These are phyloP conservation scores for Rutilus rutilus DNA, from an alignment of 2,113 vertebrate species.

Conservation along the genomic window DNA sequence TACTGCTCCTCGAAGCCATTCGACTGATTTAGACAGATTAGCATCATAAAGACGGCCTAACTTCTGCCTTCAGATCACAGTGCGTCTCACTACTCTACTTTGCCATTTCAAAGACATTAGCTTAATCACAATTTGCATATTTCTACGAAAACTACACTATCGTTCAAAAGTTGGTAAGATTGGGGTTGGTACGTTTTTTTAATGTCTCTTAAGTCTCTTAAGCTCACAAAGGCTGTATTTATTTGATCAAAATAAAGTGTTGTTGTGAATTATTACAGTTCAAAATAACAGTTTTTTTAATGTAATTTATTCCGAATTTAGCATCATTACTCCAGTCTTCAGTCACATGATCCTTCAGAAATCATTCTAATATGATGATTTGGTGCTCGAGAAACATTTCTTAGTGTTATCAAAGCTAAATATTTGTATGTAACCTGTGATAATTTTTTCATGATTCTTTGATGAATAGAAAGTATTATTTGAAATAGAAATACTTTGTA, in stretches of 20 bases:
- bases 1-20: slow-evolving; percentile 1
- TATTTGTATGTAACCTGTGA: background rate
- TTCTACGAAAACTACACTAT: background rate
- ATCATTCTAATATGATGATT: background rate
- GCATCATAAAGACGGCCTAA: background rate
- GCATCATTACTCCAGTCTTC: background rate
- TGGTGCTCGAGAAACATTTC: background rate
- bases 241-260: background rate
- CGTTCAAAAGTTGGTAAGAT: background rate
- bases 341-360: slow-evolving; percentile 3
- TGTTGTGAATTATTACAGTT: background rate
- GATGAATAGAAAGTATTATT: background rate
- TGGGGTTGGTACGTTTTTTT: background rate
- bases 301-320: background rate
- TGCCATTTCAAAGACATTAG: background rate
- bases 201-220: background rate
- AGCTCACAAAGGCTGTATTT: background rate
- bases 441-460: background rate
- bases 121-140: background rate
- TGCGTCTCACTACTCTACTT: background rate
- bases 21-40: slow-evolving; percentile 12
- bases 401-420: background rate
- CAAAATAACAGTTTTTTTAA: background rate
- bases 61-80: slow-evolving; percentile 17
- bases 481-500: background rate